Evolutionary conservation across 2,797 vertebrate genomes (phyloP), one percentile per base, ranked within the genome.

Genomic region (Dicrostonyx torquatus): DNA sequence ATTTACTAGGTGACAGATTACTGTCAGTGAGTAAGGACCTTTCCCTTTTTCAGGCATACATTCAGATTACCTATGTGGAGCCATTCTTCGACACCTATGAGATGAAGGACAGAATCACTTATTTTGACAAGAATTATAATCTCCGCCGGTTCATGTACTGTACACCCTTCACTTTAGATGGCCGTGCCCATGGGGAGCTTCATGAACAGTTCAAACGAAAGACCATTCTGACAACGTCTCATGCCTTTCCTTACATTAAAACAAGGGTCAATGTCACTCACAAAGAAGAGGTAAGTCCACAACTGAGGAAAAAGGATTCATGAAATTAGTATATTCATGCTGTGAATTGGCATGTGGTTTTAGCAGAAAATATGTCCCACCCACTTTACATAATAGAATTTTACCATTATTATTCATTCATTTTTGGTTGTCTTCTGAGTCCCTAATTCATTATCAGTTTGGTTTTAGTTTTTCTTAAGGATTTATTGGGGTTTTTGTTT

Each of bases 51-150:
- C 98, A 99, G 99, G 99, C 99, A 0, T 99, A 99, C 92, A 98
- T 99, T 97, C 99, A 99, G 98, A 99, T 99, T 95, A 99, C 99
- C 0, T 99, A 99, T 0, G 99, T 99, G 98, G 99, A 99, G 96
- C 99, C 99, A 0, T 99, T 99, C 98, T 99, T 99, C 0, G 99
- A 99, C 98, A 99, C 99, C 0, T 99, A 99, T 0, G 99, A 99
- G 98, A 99, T 99, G 99, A 99, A 99, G 98, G 99, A 99, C 98
- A 99, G 99, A 97, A 99, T 99, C 97, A 99, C 99, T 0, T 99
- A 99, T 97, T 99, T 99, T 1, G 99, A 99, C 98, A 99, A 99
- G 97, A 99, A 99, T 98, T 99, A 99, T 97, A 99, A 99, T 98
- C 83, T 99, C 98, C 98, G 99, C 1, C 99, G 99, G 14, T 99